These are phyloP conservation scores for Erynnis tages DNA, from an alignment of 2,888 invertebrate genomes.

Conservation along the genomic window DNA sequence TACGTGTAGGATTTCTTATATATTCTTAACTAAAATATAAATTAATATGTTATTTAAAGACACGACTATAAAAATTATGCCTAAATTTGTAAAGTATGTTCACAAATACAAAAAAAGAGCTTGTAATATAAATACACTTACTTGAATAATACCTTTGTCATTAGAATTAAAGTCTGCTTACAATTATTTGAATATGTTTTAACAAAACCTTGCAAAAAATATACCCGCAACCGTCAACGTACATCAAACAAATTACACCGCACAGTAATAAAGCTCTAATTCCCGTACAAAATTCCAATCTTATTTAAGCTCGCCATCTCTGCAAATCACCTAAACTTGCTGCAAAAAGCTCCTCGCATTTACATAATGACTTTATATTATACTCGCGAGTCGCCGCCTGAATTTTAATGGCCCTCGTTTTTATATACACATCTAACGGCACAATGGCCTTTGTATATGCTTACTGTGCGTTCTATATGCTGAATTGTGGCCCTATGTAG, in stretches of 20 bases:
- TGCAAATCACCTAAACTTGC: conserved; percentile 69
- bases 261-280: conserved; percentile 23
- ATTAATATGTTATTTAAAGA: no score
- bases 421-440: conserved; percentile 36
- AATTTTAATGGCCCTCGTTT: conserved; percentile 66
- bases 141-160: no score
- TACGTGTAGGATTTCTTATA: no score
- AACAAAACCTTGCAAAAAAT: no score
- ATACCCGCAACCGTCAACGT: no score
- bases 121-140: no score
- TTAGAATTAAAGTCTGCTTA: no score
- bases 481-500: neutral
- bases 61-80: no score
- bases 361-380: conserved; percentile 80
- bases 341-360: conserved; percentile 63
- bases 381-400: conserved; percentile 57
- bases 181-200: no score
- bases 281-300: conserved; percentile 35
- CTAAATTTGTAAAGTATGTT: no score
- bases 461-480: neutral
- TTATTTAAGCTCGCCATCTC: conserved; percentile 40
- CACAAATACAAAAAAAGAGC: no score
- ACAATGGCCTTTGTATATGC: conserved; percentile 38
- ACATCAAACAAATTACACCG: conserved; percentile 15
- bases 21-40: no score